Percentiles rank a stretch among this genome's conserved stretches.
Conservation (phyloP, 2,113 vertebrate species). For the Rhinogobius similis region DNA sequence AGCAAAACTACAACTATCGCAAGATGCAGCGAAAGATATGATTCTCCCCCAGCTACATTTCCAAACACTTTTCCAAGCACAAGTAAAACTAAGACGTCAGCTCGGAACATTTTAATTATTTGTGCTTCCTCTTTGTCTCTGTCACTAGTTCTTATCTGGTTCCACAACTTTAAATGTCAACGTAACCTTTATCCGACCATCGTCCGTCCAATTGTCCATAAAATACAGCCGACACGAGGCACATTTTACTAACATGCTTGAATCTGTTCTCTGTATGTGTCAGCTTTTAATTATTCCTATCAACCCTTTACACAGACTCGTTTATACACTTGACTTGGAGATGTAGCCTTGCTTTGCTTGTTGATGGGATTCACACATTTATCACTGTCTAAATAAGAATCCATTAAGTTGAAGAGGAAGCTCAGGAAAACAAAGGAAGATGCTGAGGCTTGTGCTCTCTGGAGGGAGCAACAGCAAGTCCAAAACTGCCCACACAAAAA, state of each 20-base stretch:
- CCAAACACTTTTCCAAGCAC: not conserved
- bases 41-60: not conserved
- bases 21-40: not conserved
- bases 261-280: not conserved
- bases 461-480: constrained; percentile 14
- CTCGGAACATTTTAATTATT: constrained; percentile 1
- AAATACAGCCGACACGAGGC: constrained; percentile 3
- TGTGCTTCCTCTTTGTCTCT: constrained; percentile 6
- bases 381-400: constrained; percentile 42
- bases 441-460: constrained; percentile 47
- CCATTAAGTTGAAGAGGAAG: constrained; percentile 30
- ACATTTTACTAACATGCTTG: not conserved
- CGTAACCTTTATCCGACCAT: constrained; percentile 51
- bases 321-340: not conserved
- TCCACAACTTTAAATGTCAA: constrained; percentile 50
- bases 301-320: not conserved
- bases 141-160: constrained; percentile 17
- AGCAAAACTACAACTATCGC: no score
- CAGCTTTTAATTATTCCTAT: not conserved
- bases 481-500: not conserved
- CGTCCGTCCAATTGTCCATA: constrained; percentile 11
- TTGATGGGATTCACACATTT: constrained; percentile 49
- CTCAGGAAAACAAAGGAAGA: constrained; percentile 11
- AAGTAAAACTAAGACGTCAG: constrained; percentile 7
- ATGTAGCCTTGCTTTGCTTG: constrained; percentile 2